A percentile compares a stretch with the other conserved stretches of the same genome.
phyloP scores from a whole-genome alignment of 2,888 invertebrate species.

The Chrysolina haemoptera region DNA sequence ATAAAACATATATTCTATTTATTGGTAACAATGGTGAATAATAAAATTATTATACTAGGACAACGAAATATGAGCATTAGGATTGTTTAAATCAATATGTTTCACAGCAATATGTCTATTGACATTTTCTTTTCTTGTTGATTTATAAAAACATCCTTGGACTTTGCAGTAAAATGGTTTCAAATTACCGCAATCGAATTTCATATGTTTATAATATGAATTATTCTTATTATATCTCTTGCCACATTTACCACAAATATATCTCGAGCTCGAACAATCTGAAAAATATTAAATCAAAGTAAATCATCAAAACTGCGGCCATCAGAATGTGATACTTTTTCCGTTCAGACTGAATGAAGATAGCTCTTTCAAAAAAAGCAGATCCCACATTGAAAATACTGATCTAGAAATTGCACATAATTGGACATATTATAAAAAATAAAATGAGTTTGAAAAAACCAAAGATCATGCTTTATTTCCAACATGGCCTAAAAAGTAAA shows the following conservation, averaged over 20 bases:
- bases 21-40: not conserved
- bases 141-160: constrained; percentile 41
- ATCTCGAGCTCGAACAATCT: constrained; percentile 2
- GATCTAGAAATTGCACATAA: too few relatives aligned
- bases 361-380: too few relatives aligned
- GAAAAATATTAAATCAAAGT: constrained; percentile 10
- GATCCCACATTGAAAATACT: too few relatives aligned
- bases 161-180: constrained; percentile 39
- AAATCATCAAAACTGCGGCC: not conserved
- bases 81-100: not conserved
- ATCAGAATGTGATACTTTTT: too few relatives aligned
- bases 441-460: too few relatives aligned
- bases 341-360: too few relatives aligned
- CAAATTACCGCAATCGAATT: constrained; percentile 49
- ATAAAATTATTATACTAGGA: not conserved
- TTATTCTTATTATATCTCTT: constrained; percentile 46
- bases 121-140: constrained; percentile 43
- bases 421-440: too few relatives aligned
- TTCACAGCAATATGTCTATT: constrained; percentile 36
- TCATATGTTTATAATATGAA: constrained; percentile 46
- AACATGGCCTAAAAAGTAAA: too few relatives aligned
- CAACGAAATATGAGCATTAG: not conserved
- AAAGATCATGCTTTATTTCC: too few relatives aligned
- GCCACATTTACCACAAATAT: constrained; percentile 42
- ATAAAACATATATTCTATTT: not conserved